Evolutionary conservation across 37 sponge, comb jelly and placozoan genomes (phyloP), one percentile per base, ranked within the genome.

Genomic region (Lycopodina hypogea): DNA sequence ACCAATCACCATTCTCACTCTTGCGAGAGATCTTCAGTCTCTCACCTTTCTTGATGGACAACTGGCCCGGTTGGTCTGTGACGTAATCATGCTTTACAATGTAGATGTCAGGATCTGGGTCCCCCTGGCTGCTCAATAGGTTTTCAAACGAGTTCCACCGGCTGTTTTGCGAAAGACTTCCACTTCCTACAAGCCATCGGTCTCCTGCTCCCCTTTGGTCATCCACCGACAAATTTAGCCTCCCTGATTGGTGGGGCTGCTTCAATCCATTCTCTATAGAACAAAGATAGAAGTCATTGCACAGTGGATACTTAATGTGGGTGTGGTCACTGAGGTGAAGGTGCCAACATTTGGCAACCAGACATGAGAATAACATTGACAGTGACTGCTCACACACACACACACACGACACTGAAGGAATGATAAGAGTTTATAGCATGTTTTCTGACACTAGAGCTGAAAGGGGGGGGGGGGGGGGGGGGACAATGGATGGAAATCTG

Each of bases 1-100:
- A 81, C 96, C 96, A 96, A 69, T 92, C 93, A 15, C 90, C 78
- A 70, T 79, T 83, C 8, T 87, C 90, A 34, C 74, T 90, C 65
- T 76, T 77, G 11, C 80, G 39, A n/a, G 81, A 79, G 23, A 96
- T 84, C 55, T 80, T 86, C 14, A 96, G 41, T 53, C 84, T 76
- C 24, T 96, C 96, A 0, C 90, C 88, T 41, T 83, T 86, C 30
- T 77, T 81, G 28, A 96, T 81, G 24, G 75, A 87, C 53, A 96
- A 79, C 82, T 92, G 93, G 15, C 92, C 96, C 1, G 78, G 61
- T 12, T 83, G 83, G 51, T 84, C 77, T 24, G 91, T 84, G 39
- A 36, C 62, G 58, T 85, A 94, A 53, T 83, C 84, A 38, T 94
- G 94, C 29, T 86, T 90, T 23, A 56, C 94, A 9, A 94, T 71